Evolutionary conservation across 2,113 vertebrate species (phyloP).

Genomic region (Periophthalmus modestus): DNA sequence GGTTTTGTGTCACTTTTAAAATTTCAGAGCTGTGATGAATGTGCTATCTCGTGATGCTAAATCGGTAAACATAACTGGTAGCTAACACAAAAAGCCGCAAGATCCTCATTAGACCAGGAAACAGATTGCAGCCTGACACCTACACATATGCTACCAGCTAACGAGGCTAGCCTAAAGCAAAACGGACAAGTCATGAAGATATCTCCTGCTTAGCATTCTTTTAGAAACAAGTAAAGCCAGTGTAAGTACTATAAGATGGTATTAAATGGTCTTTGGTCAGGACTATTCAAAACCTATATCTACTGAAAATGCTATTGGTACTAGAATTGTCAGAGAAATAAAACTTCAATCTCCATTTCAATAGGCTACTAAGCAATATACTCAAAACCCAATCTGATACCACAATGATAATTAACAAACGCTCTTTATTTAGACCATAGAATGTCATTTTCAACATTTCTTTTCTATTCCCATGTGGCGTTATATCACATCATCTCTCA

Average conservation of each 20-base stretch:
- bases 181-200: conserved; percentile 57
- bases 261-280: too few species aligned
- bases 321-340: too few species aligned
- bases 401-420: too few species aligned
- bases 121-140: conserved; percentile 72
- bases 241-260: not conserved
- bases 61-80: conserved; percentile 14
- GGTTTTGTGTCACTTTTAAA: not conserved
- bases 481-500: too few species aligned
- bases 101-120: conserved; percentile 63
- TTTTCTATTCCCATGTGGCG: too few species aligned
- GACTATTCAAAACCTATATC: too few species aligned
- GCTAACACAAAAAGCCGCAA: conserved; percentile 37
- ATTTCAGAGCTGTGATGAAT: conserved; percentile 2
- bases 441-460: too few species aligned
- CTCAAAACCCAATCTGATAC: too few species aligned
- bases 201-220: conserved; percentile 44
- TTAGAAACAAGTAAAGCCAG: not conserved
- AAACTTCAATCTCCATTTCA: too few species aligned
- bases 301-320: too few species aligned
- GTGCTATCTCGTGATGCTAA: conserved; percentile 41
- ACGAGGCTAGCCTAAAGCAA: conserved; percentile 71
- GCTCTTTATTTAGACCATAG: too few species aligned
- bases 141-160: conserved; percentile 76
- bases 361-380: too few species aligned